phyloP scores from a whole-genome alignment of 2,113 vertebrate genomes.

The Atractosteus spatula region DNA sequence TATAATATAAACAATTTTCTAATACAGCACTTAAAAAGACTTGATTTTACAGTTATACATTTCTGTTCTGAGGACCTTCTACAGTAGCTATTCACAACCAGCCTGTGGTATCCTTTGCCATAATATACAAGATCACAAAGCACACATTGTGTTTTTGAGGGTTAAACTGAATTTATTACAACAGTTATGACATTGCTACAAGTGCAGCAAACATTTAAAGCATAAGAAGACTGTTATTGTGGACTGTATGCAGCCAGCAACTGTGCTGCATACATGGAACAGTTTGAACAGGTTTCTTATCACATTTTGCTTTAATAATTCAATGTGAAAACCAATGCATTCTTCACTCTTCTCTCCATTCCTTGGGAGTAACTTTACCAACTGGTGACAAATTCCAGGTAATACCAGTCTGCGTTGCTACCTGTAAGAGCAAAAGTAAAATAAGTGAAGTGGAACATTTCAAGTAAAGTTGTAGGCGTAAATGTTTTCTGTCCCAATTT shows the following conservation, averaged over 20 bases:
- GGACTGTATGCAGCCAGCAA: no score
- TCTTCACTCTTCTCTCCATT: constrained; percentile 58
- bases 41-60: no score
- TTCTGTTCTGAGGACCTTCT: no score
- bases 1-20: no score
- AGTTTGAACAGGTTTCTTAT: constrained; percentile 18
- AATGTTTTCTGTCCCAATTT: background rate
- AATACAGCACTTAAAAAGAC: no score
- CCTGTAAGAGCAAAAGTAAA: constrained; percentile 46
- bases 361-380: constrained; percentile 66
- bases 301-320: constrained; percentile 16
- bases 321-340: constrained; percentile 13
- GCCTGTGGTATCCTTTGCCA: no score
- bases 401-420: constrained; percentile 52
- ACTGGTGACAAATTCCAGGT: constrained; percentile 73
- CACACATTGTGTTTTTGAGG: background rate
- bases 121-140: background rate
- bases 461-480: background rate
- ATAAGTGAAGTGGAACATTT: background rate
- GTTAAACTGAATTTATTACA: constrained; percentile 65
- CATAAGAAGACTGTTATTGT: constrained; percentile 23
- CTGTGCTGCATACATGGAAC: background rate
- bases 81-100: no score
- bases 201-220: constrained; percentile 20
- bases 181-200: constrained; percentile 35